Evolutionary conservation across 2,888 invertebrate genomes (phyloP).

Genomic region (Euplagia quadripunctaria): DNA sequence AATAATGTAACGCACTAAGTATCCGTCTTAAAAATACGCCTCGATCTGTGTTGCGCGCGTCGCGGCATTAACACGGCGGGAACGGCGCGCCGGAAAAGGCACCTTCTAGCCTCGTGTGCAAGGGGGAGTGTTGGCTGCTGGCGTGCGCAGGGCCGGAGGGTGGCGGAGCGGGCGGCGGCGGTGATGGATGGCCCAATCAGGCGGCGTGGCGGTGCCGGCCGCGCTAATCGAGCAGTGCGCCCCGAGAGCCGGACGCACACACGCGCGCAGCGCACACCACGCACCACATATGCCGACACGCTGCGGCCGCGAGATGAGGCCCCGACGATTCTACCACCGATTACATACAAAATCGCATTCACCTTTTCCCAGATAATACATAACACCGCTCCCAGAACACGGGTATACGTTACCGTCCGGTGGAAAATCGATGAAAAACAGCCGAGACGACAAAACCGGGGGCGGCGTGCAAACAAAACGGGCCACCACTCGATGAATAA

Average conservation of each 20-base stretch:
- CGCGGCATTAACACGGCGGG: constrained; percentile 75
- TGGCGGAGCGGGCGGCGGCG: constrained; percentile 74
- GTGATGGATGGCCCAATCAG: constrained; percentile 88
- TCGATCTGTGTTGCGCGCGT: constrained; percentile 81
- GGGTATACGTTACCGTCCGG: constrained; percentile 53
- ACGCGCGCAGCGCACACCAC: constrained; percentile 53
- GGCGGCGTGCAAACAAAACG: constrained; percentile 66
- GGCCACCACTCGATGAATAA: constrained; percentile 73
- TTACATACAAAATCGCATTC: constrained; percentile 77
- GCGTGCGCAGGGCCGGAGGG: constrained; percentile 70
- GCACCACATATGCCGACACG: constrained; percentile 26
- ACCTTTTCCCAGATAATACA: constrained; percentile 70
- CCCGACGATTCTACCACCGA: constrained; percentile 57
- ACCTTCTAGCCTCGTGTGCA: constrained; percentile 46
- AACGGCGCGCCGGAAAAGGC: constrained; percentile 44
- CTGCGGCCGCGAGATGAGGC: constrained; percentile 47
- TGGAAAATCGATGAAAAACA: constrained; percentile 82
- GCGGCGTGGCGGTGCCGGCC: constrained; percentile 83
- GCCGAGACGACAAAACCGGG: constrained; percentile 69
- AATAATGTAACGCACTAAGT: constrained; percentile 86
- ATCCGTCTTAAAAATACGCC: constrained; percentile 86
- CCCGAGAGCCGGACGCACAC: constrained; percentile 78
- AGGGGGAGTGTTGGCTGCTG: constrained; percentile 61
- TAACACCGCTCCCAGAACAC: constrained; percentile 54
- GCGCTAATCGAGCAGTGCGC: constrained; percentile 84